Conservation (phyloP, 1,140 invertebrate species). For the Aporrectodea caliginosa region DNA sequence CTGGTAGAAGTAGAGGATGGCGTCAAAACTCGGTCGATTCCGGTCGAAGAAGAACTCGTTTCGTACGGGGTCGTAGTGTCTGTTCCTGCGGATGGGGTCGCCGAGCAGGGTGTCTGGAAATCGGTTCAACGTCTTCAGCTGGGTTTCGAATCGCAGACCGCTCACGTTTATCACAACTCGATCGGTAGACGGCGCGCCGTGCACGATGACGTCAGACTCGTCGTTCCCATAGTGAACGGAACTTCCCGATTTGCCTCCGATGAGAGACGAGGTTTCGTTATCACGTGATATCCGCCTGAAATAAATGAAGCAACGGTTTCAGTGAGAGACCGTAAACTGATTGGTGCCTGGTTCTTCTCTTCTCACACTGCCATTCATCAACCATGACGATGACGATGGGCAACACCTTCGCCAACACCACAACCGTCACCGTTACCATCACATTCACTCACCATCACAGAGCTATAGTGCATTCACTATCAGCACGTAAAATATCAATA, state of each 20-base stretch:
- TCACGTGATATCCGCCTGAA: neutral
- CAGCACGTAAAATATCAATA: too few relatives aligned
- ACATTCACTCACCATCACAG: neutral
- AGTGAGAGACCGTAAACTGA: neutral
- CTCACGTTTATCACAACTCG: constrained; percentile 95
- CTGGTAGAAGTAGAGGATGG: constrained; percentile 99
- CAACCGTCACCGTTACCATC: neutral
- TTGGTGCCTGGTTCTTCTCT: neutral
- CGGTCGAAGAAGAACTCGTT: constrained; percentile 99
- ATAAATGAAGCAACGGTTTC: neutral
- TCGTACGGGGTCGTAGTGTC: constrained; percentile 89
- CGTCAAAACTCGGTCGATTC: constrained; percentile 79
- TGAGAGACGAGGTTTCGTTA: neutral
- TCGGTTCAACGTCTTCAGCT: constrained; percentile 73
- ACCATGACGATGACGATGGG: too few relatives aligned
- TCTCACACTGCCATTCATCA: too few relatives aligned
- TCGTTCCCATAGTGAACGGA: too few relatives aligned
- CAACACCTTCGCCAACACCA: neutral
- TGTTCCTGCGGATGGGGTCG: constrained; percentile 75
- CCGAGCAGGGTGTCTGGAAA: constrained; percentile 91
- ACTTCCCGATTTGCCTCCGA: neutral
- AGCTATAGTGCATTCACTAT: neutral
- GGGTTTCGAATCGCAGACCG: constrained; percentile 96
- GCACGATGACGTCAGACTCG: neutral
- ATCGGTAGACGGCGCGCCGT: constrained; percentile 1